A percentile compares a stretch with the other conserved stretches of the same genome.
phyloP scores from a whole-genome alignment of 1,140 invertebrate species.

The Aphaenogaster ashmeadi region DNA sequence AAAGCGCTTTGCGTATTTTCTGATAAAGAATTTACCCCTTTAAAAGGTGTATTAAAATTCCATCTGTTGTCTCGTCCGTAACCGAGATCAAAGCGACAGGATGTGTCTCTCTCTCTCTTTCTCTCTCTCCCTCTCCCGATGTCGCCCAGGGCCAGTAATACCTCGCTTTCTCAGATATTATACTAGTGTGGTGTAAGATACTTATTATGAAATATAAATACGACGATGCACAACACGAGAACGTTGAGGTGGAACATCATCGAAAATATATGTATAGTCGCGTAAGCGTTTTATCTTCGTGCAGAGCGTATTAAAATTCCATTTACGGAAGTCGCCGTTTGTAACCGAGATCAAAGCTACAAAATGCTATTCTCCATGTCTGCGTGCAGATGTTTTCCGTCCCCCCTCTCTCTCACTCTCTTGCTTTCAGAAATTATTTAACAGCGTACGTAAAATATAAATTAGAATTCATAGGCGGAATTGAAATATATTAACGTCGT shows the following conservation, averaged over 20 bases:
- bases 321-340: slow-evolving; percentile 57
- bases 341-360: slow-evolving; percentile 62
- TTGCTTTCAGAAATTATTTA: slow-evolving; percentile 24
- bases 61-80: slow-evolving; percentile 9
- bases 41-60: slow-evolving; percentile 46
- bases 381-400: slow-evolving; percentile 1
- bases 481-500: slow-evolving; percentile 34
- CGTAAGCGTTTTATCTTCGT: slow-evolving; percentile 51
- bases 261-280: slow-evolving; percentile 24
- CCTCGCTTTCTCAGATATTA: slow-evolving; percentile 26
- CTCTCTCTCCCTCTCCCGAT: background rate
- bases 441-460: slow-evolving; percentile 26
- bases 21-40: background rate
- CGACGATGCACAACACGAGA: slow-evolving; percentile 12
- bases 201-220: slow-evolving; percentile 55
- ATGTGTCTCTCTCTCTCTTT: background rate
- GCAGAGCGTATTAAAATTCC: slow-evolving; percentile 57
- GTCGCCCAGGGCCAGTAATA: background rate
- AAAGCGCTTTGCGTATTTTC: slow-evolving; percentile 10
- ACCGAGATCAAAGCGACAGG: slow-evolving; percentile 45
- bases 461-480: background rate
- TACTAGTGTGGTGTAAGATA: slow-evolving; percentile 22
- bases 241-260: slow-evolving; percentile 25
- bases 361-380: slow-evolving; percentile 39
- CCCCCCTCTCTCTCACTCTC: background rate